Percentiles rank a stretch among this genome's conserved stretches.
Conservation (phyloP, 2,797 vertebrate species). For the Melopsittacus undulatus region DNA sequence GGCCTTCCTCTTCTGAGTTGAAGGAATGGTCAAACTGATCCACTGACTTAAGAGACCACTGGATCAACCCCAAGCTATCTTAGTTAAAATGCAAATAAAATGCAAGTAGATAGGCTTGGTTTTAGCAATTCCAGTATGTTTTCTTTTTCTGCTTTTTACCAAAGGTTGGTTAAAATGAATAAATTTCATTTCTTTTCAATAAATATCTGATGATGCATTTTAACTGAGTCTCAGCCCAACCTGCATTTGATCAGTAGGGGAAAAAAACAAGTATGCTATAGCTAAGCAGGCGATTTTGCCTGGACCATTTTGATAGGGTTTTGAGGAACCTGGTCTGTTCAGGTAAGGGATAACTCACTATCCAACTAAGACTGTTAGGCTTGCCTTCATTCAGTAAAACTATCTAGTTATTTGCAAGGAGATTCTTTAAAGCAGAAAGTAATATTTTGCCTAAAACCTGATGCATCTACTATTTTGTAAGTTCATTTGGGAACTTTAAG, state of each 20-base stretch:
- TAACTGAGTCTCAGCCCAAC: not conserved
- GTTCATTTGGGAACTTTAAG: not conserved
- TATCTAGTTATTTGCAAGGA: not conserved
- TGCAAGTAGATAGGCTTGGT: not conserved
- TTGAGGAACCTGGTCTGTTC: not conserved
- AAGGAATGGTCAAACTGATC: not conserved
- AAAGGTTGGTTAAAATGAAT: not conserved
- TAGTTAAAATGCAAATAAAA: not conserved
- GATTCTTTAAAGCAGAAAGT: not conserved
- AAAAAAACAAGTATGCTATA: not conserved
- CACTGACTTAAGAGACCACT: not conserved
- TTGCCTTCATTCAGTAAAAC: not conserved
- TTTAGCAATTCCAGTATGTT: not conserved
- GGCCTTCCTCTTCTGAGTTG: not conserved
- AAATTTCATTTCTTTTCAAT: not conserved
- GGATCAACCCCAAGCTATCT: not conserved
- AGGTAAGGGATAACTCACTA: not conserved
- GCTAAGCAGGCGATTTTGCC: not conserved
- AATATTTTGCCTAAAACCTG: constrained; percentile 1
- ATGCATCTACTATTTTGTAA: not conserved
- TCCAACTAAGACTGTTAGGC: not conserved
- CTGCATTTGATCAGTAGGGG: not conserved
- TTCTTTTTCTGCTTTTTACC: not conserved
- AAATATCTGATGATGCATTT: not conserved
- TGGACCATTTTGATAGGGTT: not conserved